Evolutionary conservation across 2,888 invertebrate genomes (phyloP), one percentile per base, ranked within the genome.

Genomic region (Nephrotoma appendiculata): DNA sequence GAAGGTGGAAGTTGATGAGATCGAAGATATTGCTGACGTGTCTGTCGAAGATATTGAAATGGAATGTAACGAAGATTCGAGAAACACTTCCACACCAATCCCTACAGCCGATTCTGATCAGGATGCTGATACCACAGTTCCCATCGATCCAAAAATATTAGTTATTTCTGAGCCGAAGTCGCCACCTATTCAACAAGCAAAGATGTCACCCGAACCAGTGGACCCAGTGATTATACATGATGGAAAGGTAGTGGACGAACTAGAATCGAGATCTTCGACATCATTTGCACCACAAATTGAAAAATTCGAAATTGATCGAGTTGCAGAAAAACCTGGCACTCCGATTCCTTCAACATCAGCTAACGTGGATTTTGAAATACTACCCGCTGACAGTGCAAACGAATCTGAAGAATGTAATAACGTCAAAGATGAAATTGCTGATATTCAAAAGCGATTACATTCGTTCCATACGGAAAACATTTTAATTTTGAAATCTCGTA

Each of bases 381-480:
- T 31, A 15, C 85, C 42, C n/a, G 6, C 15, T 1, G 44, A 44
- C 43, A 1, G 5, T 15, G 9, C 85, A 43, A 43, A 31, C 2
- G 44, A 19, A 42, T 85, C 43, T 43, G 85, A 85, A 41, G 86
- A 86, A 86, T 45, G 84, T 84, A 45, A 86, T 45, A 48, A 86
- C 48, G 6, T 86, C 31, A 86, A 57, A n/a, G 91, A 94, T 89
- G 93, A 94, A 89, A 93, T 93, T 92, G 93, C 93, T 88, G 94
- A 94, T 88, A 94, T 94, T 87, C 94, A 94, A 89, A 93, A 94
- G 89, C 93, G 93, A 88, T 92, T 94, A 88, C 93, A 94, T 88
- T 94, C 93, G 48, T 94, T 94, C 89, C 94, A 94, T 89, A 94
- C 94, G 1, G 94, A 93, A 89, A 94, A 94, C 89, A 94, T 94